Conservation (phyloP, 2,113 vertebrate genomes). For the Ellobius talpinus region DNA sequence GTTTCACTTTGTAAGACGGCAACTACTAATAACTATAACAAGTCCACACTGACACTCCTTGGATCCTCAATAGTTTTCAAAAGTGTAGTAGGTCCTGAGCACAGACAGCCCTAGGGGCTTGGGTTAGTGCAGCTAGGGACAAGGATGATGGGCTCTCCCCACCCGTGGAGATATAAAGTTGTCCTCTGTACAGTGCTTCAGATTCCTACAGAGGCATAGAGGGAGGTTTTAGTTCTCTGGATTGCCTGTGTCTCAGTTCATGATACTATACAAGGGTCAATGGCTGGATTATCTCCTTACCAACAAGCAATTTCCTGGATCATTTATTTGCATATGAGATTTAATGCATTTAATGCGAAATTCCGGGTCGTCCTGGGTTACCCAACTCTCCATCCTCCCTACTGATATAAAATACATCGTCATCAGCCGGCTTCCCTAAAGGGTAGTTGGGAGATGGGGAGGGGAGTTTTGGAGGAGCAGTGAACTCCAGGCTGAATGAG, state of each 20-base stretch:
- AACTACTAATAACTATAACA: neutral
- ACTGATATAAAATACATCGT: neutral
- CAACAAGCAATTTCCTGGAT: neutral
- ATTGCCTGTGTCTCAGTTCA: neutral
- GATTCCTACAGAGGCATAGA: too few species aligned
- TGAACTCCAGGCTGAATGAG: neutral
- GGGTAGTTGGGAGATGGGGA: neutral
- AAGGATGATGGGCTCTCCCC: neutral
- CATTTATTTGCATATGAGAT: neutral
- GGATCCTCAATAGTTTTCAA: neutral
- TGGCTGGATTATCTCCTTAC: neutral
- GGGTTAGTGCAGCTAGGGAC: neutral
- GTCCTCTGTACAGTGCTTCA: neutral
- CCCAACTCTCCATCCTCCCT: neutral
- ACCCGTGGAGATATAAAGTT: neutral
- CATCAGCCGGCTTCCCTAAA: neutral
- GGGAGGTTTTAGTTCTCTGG: neutral
- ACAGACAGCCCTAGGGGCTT: neutral
- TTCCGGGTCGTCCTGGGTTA: neutral
- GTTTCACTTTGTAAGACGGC: neutral
- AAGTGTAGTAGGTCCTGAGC: neutral
- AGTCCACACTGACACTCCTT: neutral
- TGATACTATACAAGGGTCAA: neutral
- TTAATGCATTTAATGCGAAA: neutral
- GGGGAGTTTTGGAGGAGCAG: neutral